Conservation (phyloP, 2,888 invertebrate species). For the Spisula subtruncata region DNA sequence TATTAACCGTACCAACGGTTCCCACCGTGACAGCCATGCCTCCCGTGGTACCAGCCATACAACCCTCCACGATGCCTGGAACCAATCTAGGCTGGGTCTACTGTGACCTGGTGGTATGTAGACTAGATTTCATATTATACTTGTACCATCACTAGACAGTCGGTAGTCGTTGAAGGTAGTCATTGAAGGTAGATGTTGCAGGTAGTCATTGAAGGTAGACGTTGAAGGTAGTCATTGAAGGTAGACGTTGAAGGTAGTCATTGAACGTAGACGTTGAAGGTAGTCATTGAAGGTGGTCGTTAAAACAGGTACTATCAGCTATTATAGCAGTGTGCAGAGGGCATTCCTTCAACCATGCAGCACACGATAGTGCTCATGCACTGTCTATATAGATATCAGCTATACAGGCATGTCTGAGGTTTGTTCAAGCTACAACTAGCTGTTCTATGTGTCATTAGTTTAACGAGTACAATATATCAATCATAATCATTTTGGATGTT, state of each 20-base stretch:
- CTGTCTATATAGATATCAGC: neutral
- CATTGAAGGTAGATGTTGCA: no score
- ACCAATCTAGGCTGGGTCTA: constrained; percentile 64
- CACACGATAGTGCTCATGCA: neutral
- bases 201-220: no score
- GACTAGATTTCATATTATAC: neutral
- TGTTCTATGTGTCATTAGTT: no score
- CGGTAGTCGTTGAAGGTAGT: no score
- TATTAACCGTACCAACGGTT: constrained; percentile 64
- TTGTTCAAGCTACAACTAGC: no score
- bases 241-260: no score
- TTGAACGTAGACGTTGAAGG: no score
- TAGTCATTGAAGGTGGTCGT: no score
- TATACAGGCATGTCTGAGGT: neutral
- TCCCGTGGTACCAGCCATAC: constrained; percentile 61
- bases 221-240: no score
- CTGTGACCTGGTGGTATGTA: constrained; percentile 69
- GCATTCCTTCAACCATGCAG: neutral
- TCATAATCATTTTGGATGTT: no score
- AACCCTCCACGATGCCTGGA: constrained; percentile 52
- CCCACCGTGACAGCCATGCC: constrained; percentile 67
- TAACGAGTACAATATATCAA: no score
- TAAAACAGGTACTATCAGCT: no score
- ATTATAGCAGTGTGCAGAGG: neutral
- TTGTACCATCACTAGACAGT: neutral